These are phyloP conservation scores for Andrena hattorfiana DNA, from an alignment of 2,888 invertebrate genomes.

Conservation along the genomic window DNA sequence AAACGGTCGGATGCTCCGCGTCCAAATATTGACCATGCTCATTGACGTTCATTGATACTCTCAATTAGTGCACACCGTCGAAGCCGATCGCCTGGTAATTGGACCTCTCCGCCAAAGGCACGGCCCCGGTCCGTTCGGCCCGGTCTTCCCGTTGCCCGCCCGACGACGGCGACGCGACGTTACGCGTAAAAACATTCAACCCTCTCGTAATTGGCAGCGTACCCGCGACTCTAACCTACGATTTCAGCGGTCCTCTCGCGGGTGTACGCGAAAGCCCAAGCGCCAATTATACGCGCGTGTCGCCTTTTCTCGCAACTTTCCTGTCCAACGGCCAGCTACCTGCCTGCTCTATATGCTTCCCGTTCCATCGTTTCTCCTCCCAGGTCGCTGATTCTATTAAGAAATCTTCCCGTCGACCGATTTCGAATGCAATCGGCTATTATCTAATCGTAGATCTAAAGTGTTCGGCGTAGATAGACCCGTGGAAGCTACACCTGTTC, in stretches of 20 bases:
- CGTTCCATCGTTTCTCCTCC: not conserved
- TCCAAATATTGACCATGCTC: slow-evolving; percentile 75
- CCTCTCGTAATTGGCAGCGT: slow-evolving; percentile 54
- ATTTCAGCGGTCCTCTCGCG: slow-evolving; percentile 14
- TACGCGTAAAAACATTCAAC: slow-evolving; percentile 49
- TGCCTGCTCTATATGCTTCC: too few species aligned
- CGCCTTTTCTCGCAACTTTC: slow-evolving; percentile 13
- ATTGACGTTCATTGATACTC: slow-evolving; percentile 76
- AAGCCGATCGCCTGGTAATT: slow-evolving; percentile 74
- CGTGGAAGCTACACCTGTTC: not conserved
- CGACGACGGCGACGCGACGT: slow-evolving; percentile 23
- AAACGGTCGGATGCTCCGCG: slow-evolving; percentile 75
- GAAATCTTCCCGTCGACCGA: too few species aligned
- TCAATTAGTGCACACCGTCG: slow-evolving; percentile 74
- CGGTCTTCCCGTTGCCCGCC: slow-evolving; percentile 34
- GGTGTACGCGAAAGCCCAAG: not conserved
- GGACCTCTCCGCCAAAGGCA: slow-evolving; percentile 65
- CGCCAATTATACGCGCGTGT: slow-evolving; percentile 55
- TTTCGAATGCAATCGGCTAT: not conserved
- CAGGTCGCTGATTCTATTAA: not conserved
- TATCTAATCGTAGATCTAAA: not conserved
- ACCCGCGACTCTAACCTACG: slow-evolving; percentile 14
- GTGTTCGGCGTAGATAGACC: not conserved
- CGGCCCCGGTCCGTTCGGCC: slow-evolving; percentile 9
- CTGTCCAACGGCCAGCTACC: not conserved